Evolutionary conservation across 1,140 invertebrate species (phyloP).

Genomic region (Leucophenga varia): DNA sequence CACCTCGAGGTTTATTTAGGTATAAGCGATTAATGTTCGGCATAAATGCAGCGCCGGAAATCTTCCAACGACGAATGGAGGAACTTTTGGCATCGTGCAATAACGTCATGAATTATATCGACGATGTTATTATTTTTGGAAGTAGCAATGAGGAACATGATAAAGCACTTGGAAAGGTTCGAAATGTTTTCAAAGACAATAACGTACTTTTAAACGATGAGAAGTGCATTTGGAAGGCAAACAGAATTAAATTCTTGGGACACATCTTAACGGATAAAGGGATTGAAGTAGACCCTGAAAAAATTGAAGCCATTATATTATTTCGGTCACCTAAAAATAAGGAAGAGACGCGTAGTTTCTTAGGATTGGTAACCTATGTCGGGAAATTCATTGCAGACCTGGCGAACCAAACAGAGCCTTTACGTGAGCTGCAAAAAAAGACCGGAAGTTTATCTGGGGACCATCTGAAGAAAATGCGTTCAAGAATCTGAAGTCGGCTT

Average conservation of each 20-base stretch:
- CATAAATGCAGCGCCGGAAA: conserved; percentile 14
- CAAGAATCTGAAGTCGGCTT: conserved; percentile 12
- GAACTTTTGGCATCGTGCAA: too few species aligned
- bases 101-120: conserved; percentile 24
- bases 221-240: conserved; percentile 32
- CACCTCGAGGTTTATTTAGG: conserved; percentile 9
- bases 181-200: conserved; percentile 23
- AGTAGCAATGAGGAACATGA: conserved; percentile 31
- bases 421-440: conserved; percentile 7
- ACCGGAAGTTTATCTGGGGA: conserved; percentile 15
- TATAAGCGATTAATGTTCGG: conserved; percentile 17
- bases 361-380: conserved; percentile 45
- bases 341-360: conserved; percentile 42
- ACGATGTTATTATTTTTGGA: conserved; percentile 46
- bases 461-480: conserved; percentile 14
- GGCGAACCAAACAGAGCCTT: conserved; percentile 15
- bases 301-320: conserved; percentile 14
- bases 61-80: conserved; percentile 12
- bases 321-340: conserved; percentile 19
- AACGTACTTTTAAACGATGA: conserved; percentile 29
- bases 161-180: conserved; percentile 23
- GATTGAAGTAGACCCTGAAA: conserved; percentile 18
- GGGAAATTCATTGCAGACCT: conserved; percentile 39
- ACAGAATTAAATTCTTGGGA: conserved; percentile 17
- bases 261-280: conserved; percentile 16